These are phyloP conservation scores for Rhadina sibilatrix DNA, from an alignment of 2,113 vertebrate species.

Conservation along the genomic window DNA sequence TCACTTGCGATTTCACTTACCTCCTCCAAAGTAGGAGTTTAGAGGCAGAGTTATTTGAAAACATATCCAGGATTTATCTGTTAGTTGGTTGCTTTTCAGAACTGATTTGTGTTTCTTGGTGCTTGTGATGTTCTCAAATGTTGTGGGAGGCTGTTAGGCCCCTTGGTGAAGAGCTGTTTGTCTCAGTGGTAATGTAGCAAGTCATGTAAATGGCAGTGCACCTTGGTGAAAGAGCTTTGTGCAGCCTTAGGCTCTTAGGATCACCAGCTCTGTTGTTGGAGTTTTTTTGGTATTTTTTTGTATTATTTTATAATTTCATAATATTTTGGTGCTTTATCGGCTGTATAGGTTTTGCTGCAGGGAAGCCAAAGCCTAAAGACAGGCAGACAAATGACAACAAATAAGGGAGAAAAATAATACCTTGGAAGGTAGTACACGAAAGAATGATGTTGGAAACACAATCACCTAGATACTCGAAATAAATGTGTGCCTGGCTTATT, in stretches of 20 bases:
- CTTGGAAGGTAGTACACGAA: neutral
- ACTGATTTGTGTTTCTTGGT: neutral
- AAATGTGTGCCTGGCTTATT: neutral
- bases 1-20: neutral
- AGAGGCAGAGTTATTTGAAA: neutral
- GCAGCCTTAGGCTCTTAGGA: neutral
- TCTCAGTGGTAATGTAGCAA: neutral
- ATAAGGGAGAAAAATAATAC: neutral
- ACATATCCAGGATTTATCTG: neutral
- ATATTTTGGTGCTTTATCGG: neutral
- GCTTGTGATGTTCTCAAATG: neutral
- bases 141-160: neutral
- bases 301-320: neutral
- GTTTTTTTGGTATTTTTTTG: neutral
- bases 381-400: neutral
- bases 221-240: neutral
- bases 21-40: neutral
- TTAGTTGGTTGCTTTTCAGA: neutral
- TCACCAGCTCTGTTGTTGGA: neutral
- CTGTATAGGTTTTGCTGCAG: neutral
- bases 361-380: neutral
- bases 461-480: neutral
- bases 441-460: neutral
- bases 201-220: neutral
- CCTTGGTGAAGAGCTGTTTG: neutral